Evolutionary conservation across 2,797 vertebrate species (phyloP).

Genomic region (Meda fulgida): DNA sequence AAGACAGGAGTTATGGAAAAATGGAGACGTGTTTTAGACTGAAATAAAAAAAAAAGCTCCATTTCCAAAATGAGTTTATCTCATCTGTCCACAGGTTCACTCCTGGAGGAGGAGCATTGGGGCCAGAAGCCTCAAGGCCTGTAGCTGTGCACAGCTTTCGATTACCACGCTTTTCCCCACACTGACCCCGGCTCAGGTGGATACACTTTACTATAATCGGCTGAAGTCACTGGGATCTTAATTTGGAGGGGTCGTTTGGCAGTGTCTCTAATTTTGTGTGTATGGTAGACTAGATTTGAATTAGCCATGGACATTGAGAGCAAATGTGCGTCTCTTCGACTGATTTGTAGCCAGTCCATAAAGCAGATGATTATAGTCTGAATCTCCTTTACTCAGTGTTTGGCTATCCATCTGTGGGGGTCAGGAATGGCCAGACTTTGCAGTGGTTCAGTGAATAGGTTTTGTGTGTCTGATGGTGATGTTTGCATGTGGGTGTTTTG

Average conservation of each 20-base stretch:
- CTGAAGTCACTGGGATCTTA: constrained; percentile 17
- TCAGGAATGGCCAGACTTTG: constrained; percentile 39
- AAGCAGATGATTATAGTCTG: constrained; percentile 32
- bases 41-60: constrained; percentile 60
- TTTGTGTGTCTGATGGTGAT: constrained; percentile 24
- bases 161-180: constrained; percentile 58
- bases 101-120: constrained; percentile 47
- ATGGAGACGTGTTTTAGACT: constrained; percentile 62
- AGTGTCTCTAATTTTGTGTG: constrained; percentile 5
- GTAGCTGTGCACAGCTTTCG: constrained; percentile 20
- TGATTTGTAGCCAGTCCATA: background rate
- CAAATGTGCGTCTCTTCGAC: background rate
- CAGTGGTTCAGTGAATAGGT: constrained; percentile 30
- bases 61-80: constrained; percentile 68
- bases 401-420: constrained; percentile 21
- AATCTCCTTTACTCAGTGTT: constrained; percentile 11
- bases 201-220: constrained; percentile 39
- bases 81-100: constrained; percentile 64
- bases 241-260: constrained; percentile 23
- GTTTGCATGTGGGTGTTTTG: constrained; percentile 42
- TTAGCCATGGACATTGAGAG: constrained; percentile 23
- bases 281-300: constrained; percentile 7
- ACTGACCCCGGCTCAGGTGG: constrained; percentile 44
- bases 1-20: constrained; percentile 71
- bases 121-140: constrained; percentile 13